phyloP scores from a whole-genome alignment of 64 coral and sea anemone genomes.

The Stichodactyla helianthus region DNA sequence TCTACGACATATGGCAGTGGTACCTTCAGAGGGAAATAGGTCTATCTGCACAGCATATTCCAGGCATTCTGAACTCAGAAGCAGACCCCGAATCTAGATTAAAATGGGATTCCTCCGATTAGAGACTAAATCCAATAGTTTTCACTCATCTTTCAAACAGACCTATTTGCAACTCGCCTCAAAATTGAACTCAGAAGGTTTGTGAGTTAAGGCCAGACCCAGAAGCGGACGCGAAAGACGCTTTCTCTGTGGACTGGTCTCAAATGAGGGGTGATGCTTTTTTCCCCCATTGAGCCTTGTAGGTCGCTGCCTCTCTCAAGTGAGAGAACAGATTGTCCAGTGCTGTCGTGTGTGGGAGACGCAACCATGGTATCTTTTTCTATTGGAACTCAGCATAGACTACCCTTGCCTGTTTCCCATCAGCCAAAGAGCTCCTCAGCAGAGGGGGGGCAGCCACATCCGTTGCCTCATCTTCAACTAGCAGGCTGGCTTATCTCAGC shows the following conservation, averaged over 20 bases:
- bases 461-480: constrained; percentile 42
- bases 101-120: constrained; percentile 17
- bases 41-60: background rate
- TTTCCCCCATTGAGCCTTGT: constrained; percentile 32
- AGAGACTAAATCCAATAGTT: constrained; percentile 21
- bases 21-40: too few species aligned
- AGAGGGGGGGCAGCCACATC: background rate
- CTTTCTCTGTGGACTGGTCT: constrained; percentile 41
- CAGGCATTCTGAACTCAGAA: background rate
- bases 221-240: constrained; percentile 41
- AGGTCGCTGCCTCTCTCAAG: constrained; percentile 18
- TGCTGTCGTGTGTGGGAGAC: constrained; percentile 24
- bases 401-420: constrained; percentile 22
- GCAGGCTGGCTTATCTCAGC: constrained; percentile 38
- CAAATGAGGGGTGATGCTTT: constrained; percentile 15
- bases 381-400: constrained; percentile 20
- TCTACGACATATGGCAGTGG: too few species aligned
- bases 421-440: background rate
- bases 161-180: constrained; percentile 17
- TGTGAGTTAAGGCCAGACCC: constrained; percentile 40
- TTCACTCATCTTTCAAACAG: constrained; percentile 9
- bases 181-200: constrained; percentile 30
- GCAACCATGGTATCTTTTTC: constrained; percentile 46
- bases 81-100: constrained; percentile 43
- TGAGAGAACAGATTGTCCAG: background rate